Evolutionary conservation across 2,113 vertebrate genomes (phyloP).

Genomic region (Ictidomys tridecemlineatus): DNA sequence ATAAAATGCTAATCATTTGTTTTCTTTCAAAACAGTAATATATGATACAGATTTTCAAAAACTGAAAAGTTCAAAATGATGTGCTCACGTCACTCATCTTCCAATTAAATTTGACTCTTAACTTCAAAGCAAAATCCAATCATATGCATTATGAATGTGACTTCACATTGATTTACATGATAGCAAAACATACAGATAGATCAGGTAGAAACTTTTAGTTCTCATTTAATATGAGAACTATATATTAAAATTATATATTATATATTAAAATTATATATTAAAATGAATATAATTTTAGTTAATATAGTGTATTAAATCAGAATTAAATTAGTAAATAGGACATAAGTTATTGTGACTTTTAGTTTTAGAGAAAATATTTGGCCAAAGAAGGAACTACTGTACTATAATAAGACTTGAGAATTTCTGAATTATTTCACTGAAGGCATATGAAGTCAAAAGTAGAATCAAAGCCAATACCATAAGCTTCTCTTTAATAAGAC

Average conservation of each 20-base stretch:
- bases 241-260: background rate
- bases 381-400: background rate
- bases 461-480: background rate
- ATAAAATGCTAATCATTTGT: slow-evolving; percentile 49
- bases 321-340: slow-evolving; percentile 41
- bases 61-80: slow-evolving; percentile 2
- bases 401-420: slow-evolving; percentile 11
- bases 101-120: slow-evolving; percentile 48
- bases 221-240: background rate
- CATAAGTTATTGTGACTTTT: background rate
- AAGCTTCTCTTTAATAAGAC: background rate
- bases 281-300: slow-evolving; percentile 2
- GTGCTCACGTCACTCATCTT: background rate
- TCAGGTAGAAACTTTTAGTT: background rate
- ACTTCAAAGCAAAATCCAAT: background rate
- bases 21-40: slow-evolving; percentile 14
- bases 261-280: background rate
- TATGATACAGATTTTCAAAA: slow-evolving; percentile 46
- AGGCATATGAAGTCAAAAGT: background rate
- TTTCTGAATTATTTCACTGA: slow-evolving; percentile 26
- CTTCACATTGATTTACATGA: slow-evolving; percentile 10
- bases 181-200: background rate
- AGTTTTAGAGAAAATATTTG: slow-evolving; percentile 48
- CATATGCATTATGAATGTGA: slow-evolving; percentile 1
- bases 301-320: slow-evolving; percentile 20